These are phyloP conservation scores for Axea sp. DNA, from an alignment of 2,888 invertebrate species.

Conservation along the genomic window DNA sequence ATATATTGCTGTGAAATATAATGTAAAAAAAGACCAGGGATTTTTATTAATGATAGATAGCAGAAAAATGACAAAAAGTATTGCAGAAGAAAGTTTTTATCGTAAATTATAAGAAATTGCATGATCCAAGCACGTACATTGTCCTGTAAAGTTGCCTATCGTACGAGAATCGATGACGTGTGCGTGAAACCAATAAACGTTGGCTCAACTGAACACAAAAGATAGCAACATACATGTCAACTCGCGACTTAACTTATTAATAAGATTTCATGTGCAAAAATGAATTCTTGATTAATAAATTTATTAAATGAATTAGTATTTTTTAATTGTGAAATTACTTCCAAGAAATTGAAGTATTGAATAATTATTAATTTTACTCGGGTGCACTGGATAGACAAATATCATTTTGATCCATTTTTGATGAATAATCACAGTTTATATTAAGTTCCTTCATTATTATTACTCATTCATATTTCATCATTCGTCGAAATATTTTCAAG, in stretches of 20 bases:
- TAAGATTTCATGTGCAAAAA: conserved; percentile 5
- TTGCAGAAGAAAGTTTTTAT: conserved; percentile 5
- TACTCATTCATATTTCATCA: conserved; percentile 38
- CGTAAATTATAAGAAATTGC: conserved; percentile 32
- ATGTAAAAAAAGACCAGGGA: too few species aligned
- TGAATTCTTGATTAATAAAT: neutral
- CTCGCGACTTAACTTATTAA: conserved; percentile 8
- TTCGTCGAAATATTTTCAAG: conserved; percentile 39
- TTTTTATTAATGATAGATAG: too few species aligned
- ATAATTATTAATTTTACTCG: too few species aligned
- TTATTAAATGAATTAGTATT: conserved; percentile 1
- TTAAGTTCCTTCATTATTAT: conserved; percentile 27
- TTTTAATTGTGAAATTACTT: neutral
- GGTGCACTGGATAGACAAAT: too few species aligned
- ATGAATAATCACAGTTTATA: conserved; percentile 37
- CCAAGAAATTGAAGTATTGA: too few species aligned
- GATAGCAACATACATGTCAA: conserved; percentile 27
- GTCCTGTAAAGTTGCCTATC: conserved; percentile 30
- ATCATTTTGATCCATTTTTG: too few species aligned
- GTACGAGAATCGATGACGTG: conserved; percentile 11
- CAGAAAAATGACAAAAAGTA: too few species aligned
- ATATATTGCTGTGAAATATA: too few species aligned
- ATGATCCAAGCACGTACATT: conserved; percentile 30
- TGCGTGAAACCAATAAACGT: conserved; percentile 35
- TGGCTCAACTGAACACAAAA: conserved; percentile 14